These are phyloP conservation scores for Meteorus colon DNA, from an alignment of 2,888 invertebrate genomes.

Conservation along the genomic window DNA sequence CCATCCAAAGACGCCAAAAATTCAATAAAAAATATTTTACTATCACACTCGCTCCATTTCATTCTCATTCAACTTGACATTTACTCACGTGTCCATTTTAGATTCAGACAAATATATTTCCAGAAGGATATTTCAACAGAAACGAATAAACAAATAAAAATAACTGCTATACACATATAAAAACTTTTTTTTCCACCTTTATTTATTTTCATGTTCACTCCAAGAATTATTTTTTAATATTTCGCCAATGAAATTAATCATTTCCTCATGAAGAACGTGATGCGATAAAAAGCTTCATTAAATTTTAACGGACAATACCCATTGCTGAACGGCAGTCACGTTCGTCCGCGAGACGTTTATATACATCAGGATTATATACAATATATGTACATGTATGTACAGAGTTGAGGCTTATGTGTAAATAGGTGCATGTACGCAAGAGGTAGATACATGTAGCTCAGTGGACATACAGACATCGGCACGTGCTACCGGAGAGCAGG, in stretches of 20 bases:
- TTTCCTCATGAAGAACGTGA: conserved; percentile 22
- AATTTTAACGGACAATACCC: conserved; percentile 28
- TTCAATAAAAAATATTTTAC: conserved; percentile 18
- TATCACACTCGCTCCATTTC: conserved; percentile 5
- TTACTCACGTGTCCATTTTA: conserved; percentile 21
- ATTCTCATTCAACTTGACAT: conserved; percentile 24
- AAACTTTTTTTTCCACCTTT: conserved; percentile 6
- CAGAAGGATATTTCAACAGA: no score
- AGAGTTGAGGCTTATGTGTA: conserved; percentile 20
- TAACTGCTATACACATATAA: background rate
- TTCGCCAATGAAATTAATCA: conserved; percentile 1
- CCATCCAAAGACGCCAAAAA: background rate
- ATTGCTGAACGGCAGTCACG: conserved; percentile 30
- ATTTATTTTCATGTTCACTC: conserved; percentile 4
- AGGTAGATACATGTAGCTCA: conserved; percentile 25
- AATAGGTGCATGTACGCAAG: conserved; percentile 31
- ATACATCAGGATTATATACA: conserved; percentile 32
- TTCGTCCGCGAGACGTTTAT: conserved; percentile 29
- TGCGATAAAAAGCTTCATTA: conserved; percentile 37
- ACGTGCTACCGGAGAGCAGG: conserved; percentile 62
- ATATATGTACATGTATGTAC: conserved; percentile 15
- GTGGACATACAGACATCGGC: conserved; percentile 61
- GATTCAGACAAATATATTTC: background rate
- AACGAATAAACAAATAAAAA: background rate
- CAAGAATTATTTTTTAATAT: background rate